Percentiles rank a stretch among this genome's conserved stretches.
Conservation (phyloP, 2,888 invertebrate genomes). For the Diaprepes abbreviatus region DNA sequence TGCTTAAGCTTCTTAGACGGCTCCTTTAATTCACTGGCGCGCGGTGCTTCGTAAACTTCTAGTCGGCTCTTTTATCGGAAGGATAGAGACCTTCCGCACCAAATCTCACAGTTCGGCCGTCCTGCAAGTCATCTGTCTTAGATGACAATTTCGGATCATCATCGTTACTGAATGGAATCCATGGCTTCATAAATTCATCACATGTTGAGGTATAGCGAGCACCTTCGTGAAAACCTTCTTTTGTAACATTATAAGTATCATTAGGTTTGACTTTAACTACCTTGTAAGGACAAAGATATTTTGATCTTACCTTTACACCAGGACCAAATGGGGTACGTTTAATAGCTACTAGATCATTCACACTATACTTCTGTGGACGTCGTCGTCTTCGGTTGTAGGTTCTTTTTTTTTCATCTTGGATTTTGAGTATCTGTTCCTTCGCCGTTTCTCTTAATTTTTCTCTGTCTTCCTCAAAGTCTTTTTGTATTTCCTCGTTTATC, state of each 20-base stretch:
- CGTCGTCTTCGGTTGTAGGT: constrained; percentile 53
- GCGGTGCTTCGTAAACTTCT: too few relatives aligned
- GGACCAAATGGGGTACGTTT: constrained; percentile 61
- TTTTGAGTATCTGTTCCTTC: constrained; percentile 46
- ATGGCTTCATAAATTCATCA: constrained; percentile 50
- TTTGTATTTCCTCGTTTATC: too few relatives aligned
- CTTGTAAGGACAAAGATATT: too few relatives aligned
- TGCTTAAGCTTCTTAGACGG: too few relatives aligned
- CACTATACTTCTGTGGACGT: constrained; percentile 50
- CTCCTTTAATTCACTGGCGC: too few relatives aligned
- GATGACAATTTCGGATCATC: too few relatives aligned
- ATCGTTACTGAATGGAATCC: too few relatives aligned
- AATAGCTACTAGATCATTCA: constrained; percentile 59
- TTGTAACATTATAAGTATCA: constrained; percentile 59
- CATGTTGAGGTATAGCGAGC: constrained; percentile 47
- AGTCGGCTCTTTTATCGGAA: too few relatives aligned
- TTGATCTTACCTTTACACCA: constrained; percentile 59
- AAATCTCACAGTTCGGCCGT: too few relatives aligned
- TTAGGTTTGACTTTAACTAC: constrained; percentile 54
- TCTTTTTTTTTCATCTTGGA: constrained; percentile 53
- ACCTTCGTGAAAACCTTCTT: constrained; percentile 50
- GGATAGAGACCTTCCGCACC: too few relatives aligned
- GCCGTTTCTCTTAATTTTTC: constrained; percentile 43
- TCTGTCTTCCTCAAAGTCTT: constrained; percentile 40
- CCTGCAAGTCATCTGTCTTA: too few relatives aligned